Percentiles rank a stretch among this genome's conserved stretches.
These are phyloP conservation scores for Myotis brandtii DNA, from an alignment of 2,113 vertebrate genomes.

Conservation along the genomic window DNA sequence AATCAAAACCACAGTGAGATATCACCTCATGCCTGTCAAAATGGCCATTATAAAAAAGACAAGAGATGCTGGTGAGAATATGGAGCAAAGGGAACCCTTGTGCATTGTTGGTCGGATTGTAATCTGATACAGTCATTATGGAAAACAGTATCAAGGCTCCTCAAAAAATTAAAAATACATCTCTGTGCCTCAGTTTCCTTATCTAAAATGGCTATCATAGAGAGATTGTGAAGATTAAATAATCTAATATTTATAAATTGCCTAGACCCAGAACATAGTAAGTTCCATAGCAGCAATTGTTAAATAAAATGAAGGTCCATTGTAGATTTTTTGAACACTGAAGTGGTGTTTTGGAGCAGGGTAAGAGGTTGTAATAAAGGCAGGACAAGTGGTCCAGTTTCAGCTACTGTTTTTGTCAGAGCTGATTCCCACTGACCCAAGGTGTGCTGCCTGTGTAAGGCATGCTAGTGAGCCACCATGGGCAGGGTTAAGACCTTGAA, in stretches of 20 bases:
- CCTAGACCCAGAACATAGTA: neutral
- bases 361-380: neutral
- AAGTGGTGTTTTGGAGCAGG: neutral
- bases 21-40: neutral
- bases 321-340: neutral
- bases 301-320: neutral
- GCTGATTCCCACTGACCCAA: neutral
- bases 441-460: neutral
- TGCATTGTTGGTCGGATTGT: neutral
- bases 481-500: neutral
- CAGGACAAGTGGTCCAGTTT: neutral
- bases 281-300: neutral
- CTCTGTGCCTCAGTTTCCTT: neutral
- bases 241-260: neutral
- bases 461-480: neutral
- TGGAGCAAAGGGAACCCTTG: neutral
- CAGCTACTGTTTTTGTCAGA: neutral
- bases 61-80: neutral
- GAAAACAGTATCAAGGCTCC: neutral
- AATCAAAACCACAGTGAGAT: neutral
- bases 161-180: neutral
- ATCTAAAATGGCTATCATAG: neutral
- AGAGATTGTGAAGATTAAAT: neutral
- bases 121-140: neutral
- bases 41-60: neutral